Percentiles rank a stretch among this genome's conserved stretches.
Evolutionary conservation across 2,797 vertebrate genomes (phyloP).

Genomic region (Rhinoraja longicauda): DNA sequence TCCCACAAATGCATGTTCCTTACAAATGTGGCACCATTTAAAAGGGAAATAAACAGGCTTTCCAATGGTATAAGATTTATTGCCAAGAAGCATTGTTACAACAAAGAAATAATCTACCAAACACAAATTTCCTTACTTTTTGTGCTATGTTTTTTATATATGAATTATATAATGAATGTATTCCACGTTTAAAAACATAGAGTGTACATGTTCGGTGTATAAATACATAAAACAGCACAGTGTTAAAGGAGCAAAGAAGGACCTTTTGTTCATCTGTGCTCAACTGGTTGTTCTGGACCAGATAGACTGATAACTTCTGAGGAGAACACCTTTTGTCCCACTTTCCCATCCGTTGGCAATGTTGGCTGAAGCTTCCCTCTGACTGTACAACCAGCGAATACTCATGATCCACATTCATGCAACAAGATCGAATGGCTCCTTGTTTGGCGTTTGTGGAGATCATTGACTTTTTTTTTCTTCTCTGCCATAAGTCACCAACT

Average conservation of each 20-base stretch:
- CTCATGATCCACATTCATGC: neutral
- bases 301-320: no score
- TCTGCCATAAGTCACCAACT: neutral
- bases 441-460: neutral
- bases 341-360: neutral
- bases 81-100: no score
- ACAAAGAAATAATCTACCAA: no score
- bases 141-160: no score
- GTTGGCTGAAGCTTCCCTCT: neutral
- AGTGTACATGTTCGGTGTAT: neutral
- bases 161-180: neutral
- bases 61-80: no score
- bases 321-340: neutral
- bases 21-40: no score
- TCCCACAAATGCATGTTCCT: no score
- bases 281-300: neutral
- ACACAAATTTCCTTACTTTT: no score
- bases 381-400: neutral
- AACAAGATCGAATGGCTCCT: neutral
- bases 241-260: neutral
- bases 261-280: neutral
- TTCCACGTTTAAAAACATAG: neutral
- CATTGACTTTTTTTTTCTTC: neutral
- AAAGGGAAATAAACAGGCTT: no score
- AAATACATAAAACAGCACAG: neutral